Conservation (phyloP, 1,140 invertebrate species). For the Apolygus lucorum region DNA sequence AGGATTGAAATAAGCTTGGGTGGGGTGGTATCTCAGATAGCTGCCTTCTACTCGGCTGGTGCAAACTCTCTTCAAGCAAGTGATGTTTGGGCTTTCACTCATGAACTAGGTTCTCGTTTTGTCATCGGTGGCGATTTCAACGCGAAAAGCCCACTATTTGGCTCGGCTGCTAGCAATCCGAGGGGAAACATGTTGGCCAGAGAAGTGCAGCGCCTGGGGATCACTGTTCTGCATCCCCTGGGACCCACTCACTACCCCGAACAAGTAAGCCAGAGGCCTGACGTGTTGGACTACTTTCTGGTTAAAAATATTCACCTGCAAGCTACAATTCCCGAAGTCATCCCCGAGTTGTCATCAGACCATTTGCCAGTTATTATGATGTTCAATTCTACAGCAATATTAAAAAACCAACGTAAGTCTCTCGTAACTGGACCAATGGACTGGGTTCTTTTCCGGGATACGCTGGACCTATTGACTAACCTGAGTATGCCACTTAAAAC, state of each 20-base stretch:
- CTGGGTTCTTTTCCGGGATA: not conserved
- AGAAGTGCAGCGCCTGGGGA: not conserved
- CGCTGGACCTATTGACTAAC: not conserved
- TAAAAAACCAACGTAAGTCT: not conserved
- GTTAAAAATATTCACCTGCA: not conserved
- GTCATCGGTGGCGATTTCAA: not conserved
- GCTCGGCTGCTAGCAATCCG: not conserved
- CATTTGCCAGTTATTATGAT: not conserved
- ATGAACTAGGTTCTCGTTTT: not conserved
- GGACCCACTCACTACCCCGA: not conserved
- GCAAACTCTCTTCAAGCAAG: not conserved
- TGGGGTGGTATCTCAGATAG: not conserved
- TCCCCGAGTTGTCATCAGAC: too few species aligned
- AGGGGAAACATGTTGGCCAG: not conserved
- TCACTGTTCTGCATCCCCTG: not conserved
- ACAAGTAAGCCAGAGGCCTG: not conserved
- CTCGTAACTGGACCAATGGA: not conserved
- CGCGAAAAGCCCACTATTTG: not conserved
- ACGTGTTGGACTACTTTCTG: not conserved
- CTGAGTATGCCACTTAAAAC: not conserved
- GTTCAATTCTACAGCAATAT: not conserved
- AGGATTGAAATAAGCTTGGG: not conserved
- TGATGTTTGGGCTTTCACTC: not conserved
- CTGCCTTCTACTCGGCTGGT: constrained; percentile 1
- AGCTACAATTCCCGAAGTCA: not conserved